phyloP scores from a whole-genome alignment of 2,113 vertebrate species.

The Solea solea region DNA sequence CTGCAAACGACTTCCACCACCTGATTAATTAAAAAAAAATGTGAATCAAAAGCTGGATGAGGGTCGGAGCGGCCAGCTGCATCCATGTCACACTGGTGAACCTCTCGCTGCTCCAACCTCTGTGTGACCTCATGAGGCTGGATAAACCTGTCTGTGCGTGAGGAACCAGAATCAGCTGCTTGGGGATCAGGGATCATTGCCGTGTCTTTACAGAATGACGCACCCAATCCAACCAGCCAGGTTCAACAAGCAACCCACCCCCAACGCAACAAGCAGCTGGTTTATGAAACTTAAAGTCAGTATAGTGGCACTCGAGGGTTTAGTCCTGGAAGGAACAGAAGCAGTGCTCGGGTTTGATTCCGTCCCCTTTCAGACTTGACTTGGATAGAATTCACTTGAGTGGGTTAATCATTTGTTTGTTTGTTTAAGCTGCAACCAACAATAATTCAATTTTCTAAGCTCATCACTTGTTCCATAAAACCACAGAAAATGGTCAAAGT shows the following conservation, averaged over 20 bases:
- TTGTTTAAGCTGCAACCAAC: not conserved
- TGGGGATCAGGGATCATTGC: slow-evolving; percentile 71
- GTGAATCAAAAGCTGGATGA: not conserved
- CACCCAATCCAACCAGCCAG: slow-evolving; percentile 47
- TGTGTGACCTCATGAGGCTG: slow-evolving; percentile 38
- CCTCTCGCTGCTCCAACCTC: slow-evolving; percentile 8
- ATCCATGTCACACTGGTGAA: not conserved
- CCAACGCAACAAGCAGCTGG: not conserved
- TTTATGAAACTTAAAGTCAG: not conserved
- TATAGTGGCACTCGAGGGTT: no score
- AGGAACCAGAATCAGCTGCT: slow-evolving; percentile 64
- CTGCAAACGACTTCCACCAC: slow-evolving; percentile 8
- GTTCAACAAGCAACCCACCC: slow-evolving; percentile 8
- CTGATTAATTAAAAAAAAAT: slow-evolving; percentile 7
- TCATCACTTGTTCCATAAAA: not conserved
- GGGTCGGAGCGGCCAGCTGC: slow-evolving; percentile 17
- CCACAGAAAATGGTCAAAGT: no score
- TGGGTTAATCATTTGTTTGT: not conserved
- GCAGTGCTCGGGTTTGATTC: not conserved
- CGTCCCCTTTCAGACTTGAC: no score
- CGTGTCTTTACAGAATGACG: slow-evolving; percentile 69
- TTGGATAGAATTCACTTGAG: not conserved
- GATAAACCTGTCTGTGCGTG: slow-evolving; percentile 63
- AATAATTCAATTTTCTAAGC: no score
- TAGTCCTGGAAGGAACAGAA: not conserved